Conservation (phyloP, 30 jellyfish, hydroid and myxozoan genomes). For the Catostylus mosaicus region DNA sequence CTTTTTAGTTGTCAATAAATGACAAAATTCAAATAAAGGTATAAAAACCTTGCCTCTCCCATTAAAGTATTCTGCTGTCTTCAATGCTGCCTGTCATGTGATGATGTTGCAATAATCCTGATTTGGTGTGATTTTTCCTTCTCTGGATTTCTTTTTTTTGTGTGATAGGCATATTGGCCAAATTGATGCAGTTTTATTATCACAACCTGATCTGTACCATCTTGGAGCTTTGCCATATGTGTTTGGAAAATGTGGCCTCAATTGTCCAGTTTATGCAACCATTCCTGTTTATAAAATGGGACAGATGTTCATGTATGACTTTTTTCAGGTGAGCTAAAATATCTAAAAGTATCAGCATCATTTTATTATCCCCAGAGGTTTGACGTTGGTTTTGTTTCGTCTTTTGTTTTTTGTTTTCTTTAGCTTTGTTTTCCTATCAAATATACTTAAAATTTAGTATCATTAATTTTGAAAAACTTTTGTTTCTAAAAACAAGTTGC, state of each 20-base stretch:
- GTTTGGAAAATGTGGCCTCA: slow-evolving; percentile 90
- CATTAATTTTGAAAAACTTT: too few species aligned
- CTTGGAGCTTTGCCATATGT: slow-evolving; percentile 98
- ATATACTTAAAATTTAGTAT: too few species aligned
- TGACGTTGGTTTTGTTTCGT: too few species aligned
- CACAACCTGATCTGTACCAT: slow-evolving; percentile 96
- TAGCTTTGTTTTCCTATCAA: too few species aligned
- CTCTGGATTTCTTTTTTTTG: neutral
- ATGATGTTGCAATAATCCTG: neutral
- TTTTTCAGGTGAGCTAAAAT: slow-evolving; percentile 78
- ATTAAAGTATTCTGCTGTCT: too few species aligned
- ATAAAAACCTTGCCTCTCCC: too few species aligned
- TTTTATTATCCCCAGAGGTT: neutral
- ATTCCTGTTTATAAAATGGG: slow-evolving; percentile 99
- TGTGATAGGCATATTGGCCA: slow-evolving; percentile 73
- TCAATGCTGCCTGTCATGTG: neutral
- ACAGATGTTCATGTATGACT: slow-evolving; percentile 96
- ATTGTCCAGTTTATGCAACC: slow-evolving; percentile 95
- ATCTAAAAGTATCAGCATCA: neutral
- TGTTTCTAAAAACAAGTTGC: too few species aligned
- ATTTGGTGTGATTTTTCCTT: neutral
- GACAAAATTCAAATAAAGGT: too few species aligned
- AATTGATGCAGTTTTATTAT: slow-evolving; percentile 91
- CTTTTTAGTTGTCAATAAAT: too few species aligned
- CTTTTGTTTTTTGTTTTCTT: too few species aligned